phyloP scores from a whole-genome alignment of 2,888 invertebrate genomes.

The Aleiodes testaceus region DNA sequence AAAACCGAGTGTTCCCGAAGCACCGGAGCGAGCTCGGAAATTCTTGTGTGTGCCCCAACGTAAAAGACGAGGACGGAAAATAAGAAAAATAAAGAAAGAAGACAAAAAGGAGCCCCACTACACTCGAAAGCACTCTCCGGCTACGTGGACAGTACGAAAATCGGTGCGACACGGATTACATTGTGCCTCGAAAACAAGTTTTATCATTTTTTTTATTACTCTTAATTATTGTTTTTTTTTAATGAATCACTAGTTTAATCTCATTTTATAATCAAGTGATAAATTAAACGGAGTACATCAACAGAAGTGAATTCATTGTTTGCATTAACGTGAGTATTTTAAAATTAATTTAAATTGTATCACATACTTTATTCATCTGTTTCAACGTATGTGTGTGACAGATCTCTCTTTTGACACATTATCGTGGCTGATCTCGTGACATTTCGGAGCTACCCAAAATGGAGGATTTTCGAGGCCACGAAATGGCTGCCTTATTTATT shows the following conservation, averaged over 20 bases:
- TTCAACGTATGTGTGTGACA: no score
- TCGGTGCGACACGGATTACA: slow-evolving; percentile 32
- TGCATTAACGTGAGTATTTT: slow-evolving; percentile 21
- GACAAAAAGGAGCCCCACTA: slow-evolving; percentile 16
- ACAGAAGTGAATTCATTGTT: neutral
- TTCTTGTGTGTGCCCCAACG: slow-evolving; percentile 30
- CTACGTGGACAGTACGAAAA: slow-evolving; percentile 41
- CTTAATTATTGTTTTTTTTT: no score
- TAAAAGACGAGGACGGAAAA: slow-evolving; percentile 7
- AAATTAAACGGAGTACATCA: neutral
- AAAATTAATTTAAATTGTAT: neutral
- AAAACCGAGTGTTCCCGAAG: slow-evolving; percentile 3
- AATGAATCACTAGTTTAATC: neutral
- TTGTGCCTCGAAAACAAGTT: slow-evolving; percentile 17
- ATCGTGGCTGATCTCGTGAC: neutral
- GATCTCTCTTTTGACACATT: neutral
- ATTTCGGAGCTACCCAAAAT: neutral
- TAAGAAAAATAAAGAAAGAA: neutral
- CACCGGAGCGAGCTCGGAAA: slow-evolving; percentile 15
- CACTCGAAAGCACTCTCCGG: slow-evolving; percentile 19
- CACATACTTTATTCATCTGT: neutral
- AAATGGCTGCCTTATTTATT: slow-evolving; percentile 30
- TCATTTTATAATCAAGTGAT: slow-evolving; percentile 12
- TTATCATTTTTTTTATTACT: neutral
- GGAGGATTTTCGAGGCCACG: slow-evolving; percentile 1